These are phyloP conservation scores for Astropecten irregularis DNA, from an alignment of 53 echinoderm and acorn worm species.

Conservation along the genomic window DNA sequence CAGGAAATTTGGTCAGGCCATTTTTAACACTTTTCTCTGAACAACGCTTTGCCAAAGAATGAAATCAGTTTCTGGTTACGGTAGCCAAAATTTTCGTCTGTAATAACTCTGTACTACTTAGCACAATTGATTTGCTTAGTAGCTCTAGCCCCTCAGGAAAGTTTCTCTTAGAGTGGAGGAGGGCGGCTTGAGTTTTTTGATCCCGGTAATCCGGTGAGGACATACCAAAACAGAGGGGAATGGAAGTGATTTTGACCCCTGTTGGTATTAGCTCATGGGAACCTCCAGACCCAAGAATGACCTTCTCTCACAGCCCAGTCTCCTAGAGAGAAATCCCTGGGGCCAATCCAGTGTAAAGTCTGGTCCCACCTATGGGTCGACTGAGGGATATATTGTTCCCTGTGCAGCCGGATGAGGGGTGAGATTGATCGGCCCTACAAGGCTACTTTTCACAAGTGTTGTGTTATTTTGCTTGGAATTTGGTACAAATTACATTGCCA, in stretches of 20 bases:
- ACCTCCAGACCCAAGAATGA: background rate
- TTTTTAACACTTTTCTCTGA: no score
- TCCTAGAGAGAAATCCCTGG: constrained; percentile 50
- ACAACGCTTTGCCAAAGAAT: no score
- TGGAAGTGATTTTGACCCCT: constrained; percentile 1
- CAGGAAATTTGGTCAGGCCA: no score
- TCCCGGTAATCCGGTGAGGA: no score
- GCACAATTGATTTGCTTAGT: no score
- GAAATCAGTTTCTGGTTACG: no score
- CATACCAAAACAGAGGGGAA: background rate
- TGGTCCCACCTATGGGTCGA: no score
- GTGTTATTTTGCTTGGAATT: constrained; percentile 50
- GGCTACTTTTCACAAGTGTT: constrained; percentile 32
- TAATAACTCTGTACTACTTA: no score
- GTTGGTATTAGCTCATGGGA: background rate
- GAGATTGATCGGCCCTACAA: background rate
- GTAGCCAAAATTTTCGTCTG: no score
- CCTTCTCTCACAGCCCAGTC: constrained; percentile 43
- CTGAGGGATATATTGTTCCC: constrained; percentile 57
- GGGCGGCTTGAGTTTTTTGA: no score
- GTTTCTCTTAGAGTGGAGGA: no score
- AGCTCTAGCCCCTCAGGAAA: no score
- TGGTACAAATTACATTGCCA: constrained; percentile 62
- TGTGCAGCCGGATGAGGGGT: background rate
- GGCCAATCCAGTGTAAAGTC: constrained; percentile 14